Percentiles rank a stretch among this genome's conserved stretches.
Evolutionary conservation across 2,113 vertebrate genomes (phyloP).

Genomic region (Psammodynastes pulverulentus): DNA sequence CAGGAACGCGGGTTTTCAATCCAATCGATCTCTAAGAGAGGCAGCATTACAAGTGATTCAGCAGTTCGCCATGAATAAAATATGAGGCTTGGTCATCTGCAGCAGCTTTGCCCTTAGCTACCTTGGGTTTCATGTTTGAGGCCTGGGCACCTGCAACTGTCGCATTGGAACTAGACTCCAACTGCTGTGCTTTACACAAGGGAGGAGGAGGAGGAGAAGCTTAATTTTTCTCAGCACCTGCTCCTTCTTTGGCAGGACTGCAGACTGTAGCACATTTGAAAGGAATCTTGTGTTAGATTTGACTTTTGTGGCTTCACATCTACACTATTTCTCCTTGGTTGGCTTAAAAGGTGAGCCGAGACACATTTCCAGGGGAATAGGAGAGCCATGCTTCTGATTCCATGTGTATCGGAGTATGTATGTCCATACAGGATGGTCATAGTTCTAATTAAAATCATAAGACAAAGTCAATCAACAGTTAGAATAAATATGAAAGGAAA

Average conservation of each 20-base stretch:
- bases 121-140: accelerated
- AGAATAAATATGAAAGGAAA: neutral
- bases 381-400: neutral
- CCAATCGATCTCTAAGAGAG: accelerated
- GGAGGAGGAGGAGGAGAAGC: constrained; percentile 48
- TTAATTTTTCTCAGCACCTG: constrained; percentile 55
- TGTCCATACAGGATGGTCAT: neutral
- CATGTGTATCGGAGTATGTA: neutral
- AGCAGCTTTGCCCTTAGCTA: neutral
- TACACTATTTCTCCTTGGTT: constrained; percentile 60
- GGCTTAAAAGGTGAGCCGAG: constrained; percentile 36
- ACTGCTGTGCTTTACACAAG: accelerated
- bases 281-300: constrained; percentile 9
- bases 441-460: neutral
- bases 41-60: neutral
- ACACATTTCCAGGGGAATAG: neutral
- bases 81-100: accelerated
- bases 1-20: neutral
- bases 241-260: constrained; percentile 40
- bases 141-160: accelerated
- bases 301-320: constrained; percentile 15
- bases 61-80: neutral
- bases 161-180: neutral
- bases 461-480: neutral
- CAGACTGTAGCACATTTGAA: constrained; percentile 11